Evolutionary conservation across 1,140 invertebrate genomes (phyloP), one percentile per base, ranked within the genome.

Genomic region (Camponotus pennsylvanicus): DNA sequence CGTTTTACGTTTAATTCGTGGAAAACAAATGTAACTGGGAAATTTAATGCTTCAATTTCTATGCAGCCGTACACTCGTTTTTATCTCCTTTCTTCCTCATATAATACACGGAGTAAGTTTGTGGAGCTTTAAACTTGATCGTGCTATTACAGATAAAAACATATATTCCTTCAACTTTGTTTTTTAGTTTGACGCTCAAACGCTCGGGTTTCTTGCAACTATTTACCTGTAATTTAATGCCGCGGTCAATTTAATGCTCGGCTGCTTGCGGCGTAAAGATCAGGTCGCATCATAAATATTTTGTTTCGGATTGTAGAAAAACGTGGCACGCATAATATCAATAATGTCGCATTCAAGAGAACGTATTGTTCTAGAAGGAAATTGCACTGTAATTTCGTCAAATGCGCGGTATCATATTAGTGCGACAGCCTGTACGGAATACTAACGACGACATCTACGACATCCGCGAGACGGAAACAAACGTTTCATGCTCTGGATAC

Each of bases 401-500:
- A 83, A 83, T 71, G 34, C 37, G 66, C 9, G 64, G n/a, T 37
- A 73, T 83, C 79, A 32, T 15, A 61, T 83, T 83, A 73, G n/a
- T 73, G n/a, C 40, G 67, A 32, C 55, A 55, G 37, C 55, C 59
- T 32, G 45, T 42, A 15, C 27, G 27, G 40, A 55, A 66, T 80
- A 69, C n/a, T 34, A 42, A 61, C 52, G 40, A 73, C 55, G 13
- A 34, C 34, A 73, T 83, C 63, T 61, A 27, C 27, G 27, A 27
- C 27, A 27, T 27, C 63, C 66, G 64, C 66, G 69, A 61, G 61
- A 83, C 67, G 79, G 79, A 83, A 83, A 61, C 79, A 27, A 83
- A 34, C 55, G 69, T 73, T 83, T 83, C 67, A 83, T 71, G 79
- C 79, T 82, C 79, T 82, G 79, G 40, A 82, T 82, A 40, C 79